Evolutionary conservation across 1,140 invertebrate genomes (phyloP), one percentile per base, ranked within the genome.

Genomic region (Tyrophagus putrescentiae): DNA sequence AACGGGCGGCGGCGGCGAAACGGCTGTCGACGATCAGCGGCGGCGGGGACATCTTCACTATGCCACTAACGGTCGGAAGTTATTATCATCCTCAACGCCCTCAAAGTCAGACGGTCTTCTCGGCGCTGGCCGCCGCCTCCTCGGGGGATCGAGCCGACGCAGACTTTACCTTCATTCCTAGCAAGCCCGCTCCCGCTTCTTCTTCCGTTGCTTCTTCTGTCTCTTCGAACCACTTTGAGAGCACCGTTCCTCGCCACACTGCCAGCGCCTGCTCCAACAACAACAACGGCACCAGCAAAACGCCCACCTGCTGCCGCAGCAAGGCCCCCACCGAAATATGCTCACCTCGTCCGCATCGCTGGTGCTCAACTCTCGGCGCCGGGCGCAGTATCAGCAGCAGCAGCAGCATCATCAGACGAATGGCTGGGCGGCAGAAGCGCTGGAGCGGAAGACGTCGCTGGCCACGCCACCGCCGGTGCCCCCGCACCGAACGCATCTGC

Each of bases 321-420:
- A n/a, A n/a, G n/a, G n/a, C n/a, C 1, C 13, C 18, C 9, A 13
- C 9, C 52, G 52, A 21, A 54, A 48, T 29, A 48, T 48, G 45
- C 21, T 54, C 2, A 27, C 52, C n/a, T 54, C 52, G 25, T 54
- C 52, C 3, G 52, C 52, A 29, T 54, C 52, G 27, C 39, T 54
- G 25, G 25, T 54, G 28, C 25, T 54, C 7, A 54, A 54, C 16
- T 53, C 48, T 45, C 42, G 53, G 9, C 34, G 63, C 16, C 21
- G 25, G 28, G 25, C 57, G 27, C 54, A 53, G 18, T 60, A 62
- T 31, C 21, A 32, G 41, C 57, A 62, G 13, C 94, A 95, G 74
- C 77, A 91, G 67, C 94, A 98, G 76, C 90, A 90, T 32, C 82
- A 83, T 41, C 62, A 63, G 25, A 34, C 31, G n/a, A 84, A 82